Percentiles rank a stretch among this genome's conserved stretches.
These are phyloP conservation scores for Butorides virescens DNA, from an alignment of 2,113 vertebrate species.

Conservation along the genomic window DNA sequence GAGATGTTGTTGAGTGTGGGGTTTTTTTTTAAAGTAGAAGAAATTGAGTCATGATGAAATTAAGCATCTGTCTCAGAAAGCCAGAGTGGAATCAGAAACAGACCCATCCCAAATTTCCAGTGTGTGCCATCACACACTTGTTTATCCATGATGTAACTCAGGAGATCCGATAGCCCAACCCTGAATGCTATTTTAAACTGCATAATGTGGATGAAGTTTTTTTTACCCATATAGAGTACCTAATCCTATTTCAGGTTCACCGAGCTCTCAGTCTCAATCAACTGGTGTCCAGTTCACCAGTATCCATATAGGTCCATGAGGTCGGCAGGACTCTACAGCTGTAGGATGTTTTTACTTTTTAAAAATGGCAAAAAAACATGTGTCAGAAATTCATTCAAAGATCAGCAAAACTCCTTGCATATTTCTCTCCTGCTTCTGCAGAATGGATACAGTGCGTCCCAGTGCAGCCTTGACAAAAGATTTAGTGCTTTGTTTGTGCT, in stretches of 20 bases:
- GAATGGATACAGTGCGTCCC: not conserved
- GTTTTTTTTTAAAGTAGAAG: not conserved
- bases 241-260: not conserved
- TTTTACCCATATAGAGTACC: not conserved
- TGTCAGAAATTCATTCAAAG: not conserved
- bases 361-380: not conserved
- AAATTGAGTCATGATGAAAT: not conserved
- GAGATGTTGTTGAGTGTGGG: not conserved
- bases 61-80: not conserved
- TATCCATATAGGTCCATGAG: not conserved
- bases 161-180: not conserved
- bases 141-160: not conserved
- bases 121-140: not conserved
- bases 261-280: not conserved
- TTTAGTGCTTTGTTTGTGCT: not conserved
- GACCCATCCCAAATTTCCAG: not conserved
- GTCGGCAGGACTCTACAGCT: not conserved
- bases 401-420: not conserved
- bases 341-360: not conserved
- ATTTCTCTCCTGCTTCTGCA: not conserved
- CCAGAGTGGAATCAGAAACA: not conserved
- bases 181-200: not conserved
- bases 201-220: not conserved
- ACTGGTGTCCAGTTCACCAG: not conserved
- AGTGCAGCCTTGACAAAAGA: not conserved